Base-by-base conservation (phyloP, 2,113 vertebrate species). In the Tetrax tetrax region DNA sequence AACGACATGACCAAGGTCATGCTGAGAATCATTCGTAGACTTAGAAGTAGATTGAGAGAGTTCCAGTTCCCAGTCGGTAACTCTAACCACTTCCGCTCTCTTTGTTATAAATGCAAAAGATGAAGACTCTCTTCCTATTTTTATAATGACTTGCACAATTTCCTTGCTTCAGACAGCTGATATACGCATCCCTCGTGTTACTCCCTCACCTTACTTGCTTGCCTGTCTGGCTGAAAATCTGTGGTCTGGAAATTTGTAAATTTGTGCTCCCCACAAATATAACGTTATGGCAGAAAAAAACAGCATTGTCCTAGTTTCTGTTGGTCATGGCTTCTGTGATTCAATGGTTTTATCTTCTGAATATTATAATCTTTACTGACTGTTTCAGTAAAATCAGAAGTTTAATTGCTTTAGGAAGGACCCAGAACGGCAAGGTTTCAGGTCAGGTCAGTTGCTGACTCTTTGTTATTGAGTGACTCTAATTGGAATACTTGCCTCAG, bases 171-270 rank as follows among this genome's bases (percentile, higher is more conserved):
- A 53, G 28, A 16, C 4, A 19, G n/a, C 57, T 57, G 43, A 33
- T 17, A 33, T 8, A 3, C 25, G 2, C 43, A 50, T 25, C n/a
- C 22, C 45, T 29, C 1, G 0, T 9, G 38, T 8, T 41, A 64
- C 23, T 57, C 47, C 37, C 50, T 33, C 20, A 3, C 25, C 21
- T 53, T 10, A 14, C 38, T n/a, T 37, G 8, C 19, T 51, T 33
- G 22, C 14, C 27, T 41, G 18, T 1, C 45, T 68, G 56, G 11
- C 63, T 63, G 17, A 54, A 59, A 71, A 16, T n/a, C 50, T 47
- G 25, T 43, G 48, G 22, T 14, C 61, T 68, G 35, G 17, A 43
- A 27, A 47, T 43, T 59, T 28, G 2, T 72, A 43, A 27, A 47
- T 43, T 59, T 28, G 2, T 72, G 77, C 7, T 37, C 33, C 24